These are phyloP conservation scores for Bombus cullumanus DNA, from an alignment of 1,140 invertebrate species.

Conservation along the genomic window DNA sequence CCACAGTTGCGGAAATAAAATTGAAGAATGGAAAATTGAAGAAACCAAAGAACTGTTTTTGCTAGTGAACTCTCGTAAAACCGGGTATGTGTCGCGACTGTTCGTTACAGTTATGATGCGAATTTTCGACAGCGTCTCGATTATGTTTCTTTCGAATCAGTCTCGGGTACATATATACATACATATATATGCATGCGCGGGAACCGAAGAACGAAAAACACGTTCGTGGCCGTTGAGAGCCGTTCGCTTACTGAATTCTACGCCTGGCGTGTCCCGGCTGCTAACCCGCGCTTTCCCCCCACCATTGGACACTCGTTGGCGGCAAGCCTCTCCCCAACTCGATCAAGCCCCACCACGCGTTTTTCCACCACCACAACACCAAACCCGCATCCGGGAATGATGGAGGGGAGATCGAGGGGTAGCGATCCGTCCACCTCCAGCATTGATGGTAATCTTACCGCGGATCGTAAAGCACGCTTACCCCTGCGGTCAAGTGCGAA, in stretches of 20 bases:
- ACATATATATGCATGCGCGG: constrained; percentile 65
- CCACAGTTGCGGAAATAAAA: constrained; percentile 76
- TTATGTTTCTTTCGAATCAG: constrained; percentile 64
- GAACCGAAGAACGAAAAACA: constrained; percentile 71
- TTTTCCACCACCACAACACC: constrained; percentile 13
- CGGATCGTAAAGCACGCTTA: constrained; percentile 69
- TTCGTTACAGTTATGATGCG: constrained; percentile 43
- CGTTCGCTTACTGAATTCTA: constrained; percentile 81
- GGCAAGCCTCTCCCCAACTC: constrained; percentile 65
- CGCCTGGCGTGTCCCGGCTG: constrained; percentile 74
- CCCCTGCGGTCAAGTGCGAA: constrained; percentile 73
- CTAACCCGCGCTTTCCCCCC: constrained; percentile 81
- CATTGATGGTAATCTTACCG: constrained; percentile 68
- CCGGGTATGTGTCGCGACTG: constrained; percentile 62
- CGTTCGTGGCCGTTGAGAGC: constrained; percentile 73
- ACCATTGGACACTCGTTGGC: constrained; percentile 63
- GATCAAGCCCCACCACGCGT: constrained; percentile 1
- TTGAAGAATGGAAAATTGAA: constrained; percentile 60
- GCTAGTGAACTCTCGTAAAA: constrained; percentile 41
- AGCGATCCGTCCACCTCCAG: constrained; percentile 19
- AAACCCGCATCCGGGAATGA: constrained; percentile 59
- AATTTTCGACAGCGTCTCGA: constrained; percentile 65
- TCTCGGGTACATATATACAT: constrained; percentile 60
- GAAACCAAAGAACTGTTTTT: constrained; percentile 31
- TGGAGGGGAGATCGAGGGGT: constrained; percentile 49